Conservation (phyloP, 1,140 invertebrate species). For the Nymphalis io region DNA sequence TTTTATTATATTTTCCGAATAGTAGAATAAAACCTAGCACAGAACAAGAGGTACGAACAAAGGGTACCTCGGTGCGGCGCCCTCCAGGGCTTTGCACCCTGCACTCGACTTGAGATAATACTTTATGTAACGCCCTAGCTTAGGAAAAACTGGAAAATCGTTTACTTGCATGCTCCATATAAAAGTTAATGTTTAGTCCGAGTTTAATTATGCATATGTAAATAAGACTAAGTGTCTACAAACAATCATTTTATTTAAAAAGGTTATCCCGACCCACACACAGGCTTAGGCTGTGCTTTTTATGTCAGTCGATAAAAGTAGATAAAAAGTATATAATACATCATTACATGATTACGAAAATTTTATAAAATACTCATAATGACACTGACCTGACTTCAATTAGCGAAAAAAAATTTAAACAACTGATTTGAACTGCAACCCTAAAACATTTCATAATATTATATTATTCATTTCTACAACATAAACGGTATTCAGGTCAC, state of each 20-base stretch:
- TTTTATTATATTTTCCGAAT: conserved; percentile 34
- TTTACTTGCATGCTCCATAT: conserved; percentile 31
- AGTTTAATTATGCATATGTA: background rate
- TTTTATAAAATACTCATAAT: too few species aligned
- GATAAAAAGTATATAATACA: too few species aligned
- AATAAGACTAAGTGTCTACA: too few species aligned
- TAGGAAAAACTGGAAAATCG: conserved; percentile 45
- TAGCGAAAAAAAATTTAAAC: too few species aligned
- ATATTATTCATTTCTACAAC: conserved; percentile 6
- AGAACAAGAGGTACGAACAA: conserved; percentile 51
- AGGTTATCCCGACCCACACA: too few species aligned
- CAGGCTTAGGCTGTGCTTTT: too few species aligned
- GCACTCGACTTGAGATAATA: conserved; percentile 63
- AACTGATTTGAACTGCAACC: too few species aligned
- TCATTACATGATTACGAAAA: too few species aligned
- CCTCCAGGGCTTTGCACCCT: conserved; percentile 66
- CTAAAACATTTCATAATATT: too few species aligned
- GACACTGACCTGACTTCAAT: too few species aligned
- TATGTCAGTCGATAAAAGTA: too few species aligned
- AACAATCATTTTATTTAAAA: too few species aligned
- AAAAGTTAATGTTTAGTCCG: conserved; percentile 30
- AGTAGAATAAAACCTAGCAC: conserved; percentile 29
- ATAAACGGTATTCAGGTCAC: conserved; percentile 36
- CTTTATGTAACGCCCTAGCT: conserved; percentile 59
- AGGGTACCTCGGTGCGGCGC: conserved; percentile 57